Base-by-base conservation (phyloP, 2,888 invertebrate species). In the Hypolimnas misippus region DNA sequence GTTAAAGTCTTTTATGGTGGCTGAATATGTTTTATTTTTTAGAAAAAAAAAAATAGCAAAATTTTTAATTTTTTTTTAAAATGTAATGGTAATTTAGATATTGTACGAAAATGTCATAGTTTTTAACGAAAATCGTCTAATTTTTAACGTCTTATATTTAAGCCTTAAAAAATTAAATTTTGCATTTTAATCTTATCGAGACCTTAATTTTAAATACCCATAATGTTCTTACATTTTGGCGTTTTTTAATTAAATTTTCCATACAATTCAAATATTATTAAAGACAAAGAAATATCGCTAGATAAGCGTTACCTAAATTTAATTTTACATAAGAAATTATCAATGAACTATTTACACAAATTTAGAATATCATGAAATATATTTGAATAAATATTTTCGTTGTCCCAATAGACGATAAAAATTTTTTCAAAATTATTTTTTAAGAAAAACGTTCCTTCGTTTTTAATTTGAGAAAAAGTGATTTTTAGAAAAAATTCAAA, bases 1-100 rank as follows among this genome's bases (percentile, higher is more conserved):
- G 33, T 8, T 6, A 6, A 61, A 50, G 52, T 49, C 60, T 66
- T 25, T 63, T 50, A 57, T 63, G 51, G 56, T 51, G 50, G 21
- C 56, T 53, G 57, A 61, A 58, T 40, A 65, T 42, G 46, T 40
- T 31, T 10, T 14, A 66, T 54, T n/a, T 1, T n/a, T 56, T 57
- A 40, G 6, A 6, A 40, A 40, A 40, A 40, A 40, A 19, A 44
- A 42, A 17, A 19, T n/a, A n/a, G n/a, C n/a, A n/a, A n/a, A n/a
- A n/a, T n/a, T n/a, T n/a, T n/a, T n/a, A n/a, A n/a, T n/a, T n/a
- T n/a, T n/a, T n/a, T n/a, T n/a, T n/a, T n/a, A n/a, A n/a, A n/a
- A n/a, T n/a, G n/a, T n/a, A n/a, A n/a, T n/a, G n/a, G n/a, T n/a
- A n/a, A n/a, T n/a, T n/a, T n/a, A n/a, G n/a, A n/a, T n/a, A n/a